Evolutionary conservation across 2,888 invertebrate species (phyloP).

Genomic region (Tanypteryx hageni): DNA sequence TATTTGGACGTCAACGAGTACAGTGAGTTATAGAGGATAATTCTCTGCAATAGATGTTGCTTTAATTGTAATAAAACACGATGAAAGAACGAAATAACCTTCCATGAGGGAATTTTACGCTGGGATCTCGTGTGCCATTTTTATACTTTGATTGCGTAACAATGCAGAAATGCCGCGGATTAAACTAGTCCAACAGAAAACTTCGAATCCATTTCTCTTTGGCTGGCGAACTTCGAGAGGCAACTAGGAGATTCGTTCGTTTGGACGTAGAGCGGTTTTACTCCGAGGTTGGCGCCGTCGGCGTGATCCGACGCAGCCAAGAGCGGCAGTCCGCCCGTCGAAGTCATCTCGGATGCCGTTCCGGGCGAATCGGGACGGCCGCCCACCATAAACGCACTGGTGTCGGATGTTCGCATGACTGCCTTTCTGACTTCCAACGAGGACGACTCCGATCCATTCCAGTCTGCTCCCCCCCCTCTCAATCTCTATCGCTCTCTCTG

Average conservation of each 20-base stretch:
- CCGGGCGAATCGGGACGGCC: conserved; percentile 37
- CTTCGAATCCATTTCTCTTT: no score
- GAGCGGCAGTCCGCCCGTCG: not conserved
- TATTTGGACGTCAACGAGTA: no score
- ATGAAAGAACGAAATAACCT: no score
- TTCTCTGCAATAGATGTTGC: no score
- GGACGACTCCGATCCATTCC: conserved; percentile 33
- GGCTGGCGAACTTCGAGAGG: not conserved
- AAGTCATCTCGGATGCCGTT: conserved; percentile 28
- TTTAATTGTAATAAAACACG: no score
- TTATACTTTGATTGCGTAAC: no score
- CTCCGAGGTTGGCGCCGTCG: not conserved
- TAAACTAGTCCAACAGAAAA: no score
- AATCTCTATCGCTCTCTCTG: not conserved
- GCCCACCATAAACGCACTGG: conserved; percentile 36
- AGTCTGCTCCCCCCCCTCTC: not conserved
- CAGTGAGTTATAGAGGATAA: no score
- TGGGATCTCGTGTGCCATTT: no score
- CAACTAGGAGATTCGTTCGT: not conserved
- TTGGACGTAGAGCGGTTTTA: not conserved
- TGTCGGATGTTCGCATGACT: conserved; percentile 59
- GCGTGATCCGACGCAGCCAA: not conserved
- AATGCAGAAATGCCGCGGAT: no score
- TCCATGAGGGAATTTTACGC: no score
- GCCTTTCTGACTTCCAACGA: conserved; percentile 31